Base-by-base conservation (phyloP, 2,113 vertebrate genomes). In the Trichomycterus rosablanca region DNA sequence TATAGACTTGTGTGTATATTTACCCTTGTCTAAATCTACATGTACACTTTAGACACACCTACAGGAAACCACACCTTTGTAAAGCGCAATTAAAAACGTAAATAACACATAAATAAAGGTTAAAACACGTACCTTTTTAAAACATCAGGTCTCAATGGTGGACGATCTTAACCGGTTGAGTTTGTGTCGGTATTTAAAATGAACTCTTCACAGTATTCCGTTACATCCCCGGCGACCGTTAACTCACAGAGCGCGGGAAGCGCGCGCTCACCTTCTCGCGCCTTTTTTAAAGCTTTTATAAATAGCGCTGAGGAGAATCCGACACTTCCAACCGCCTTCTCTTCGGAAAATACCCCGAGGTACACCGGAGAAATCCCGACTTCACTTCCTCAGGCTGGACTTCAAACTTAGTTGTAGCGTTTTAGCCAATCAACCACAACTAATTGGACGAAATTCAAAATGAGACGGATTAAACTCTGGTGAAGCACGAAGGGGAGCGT, bases 51-150 rank as follows among this genome's bases (percentile, higher is more conserved):
- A 35, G 12, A 30, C 10, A 43, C 12, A n/a, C n/a, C n/a, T n/a
- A n/a, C n/a, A n/a, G n/a, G n/a, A n/a, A n/a, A n/a, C n/a, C n/a
- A n/a, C n/a, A n/a, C n/a, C n/a, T n/a, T n/a, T n/a, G n/a, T n/a
- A n/a, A n/a, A n/a, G n/a, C n/a, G n/a, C n/a, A n/a, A n/a, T n/a
- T n/a, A n/a, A n/a, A n/a, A n/a, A n/a, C n/a, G n/a, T n/a, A n/a
- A n/a, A n/a, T n/a, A n/a, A n/a, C n/a, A n/a, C n/a, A n/a, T n/a
- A n/a, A 16, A 24, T 46, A 68, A 63, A 45, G 3, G 52, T 35
- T 1, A 22, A 16, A 55, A 57, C 66, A 82, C 80, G 84, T 66
- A 82, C 84, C 80, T 44, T 76, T 24, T n/a, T 15, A 57, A 15
- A 20, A 40, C 43, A 11, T 40, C 14, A 8, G 1, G 15, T 22